Conservation (phyloP, 2,113 vertebrate genomes). For the Clarias gariepinus region DNA sequence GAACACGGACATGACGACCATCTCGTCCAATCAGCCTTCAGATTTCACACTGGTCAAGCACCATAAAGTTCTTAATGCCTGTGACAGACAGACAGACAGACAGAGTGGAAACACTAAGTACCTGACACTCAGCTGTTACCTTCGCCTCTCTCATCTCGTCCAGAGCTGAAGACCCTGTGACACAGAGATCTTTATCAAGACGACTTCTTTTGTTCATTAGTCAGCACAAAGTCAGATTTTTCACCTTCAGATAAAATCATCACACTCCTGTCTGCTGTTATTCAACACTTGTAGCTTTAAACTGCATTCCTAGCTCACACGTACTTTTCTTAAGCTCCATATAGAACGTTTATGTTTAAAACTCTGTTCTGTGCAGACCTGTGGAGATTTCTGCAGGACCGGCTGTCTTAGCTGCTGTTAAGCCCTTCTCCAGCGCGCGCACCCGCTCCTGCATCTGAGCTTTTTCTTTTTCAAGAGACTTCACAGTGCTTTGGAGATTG, state of each 20-base stretch:
- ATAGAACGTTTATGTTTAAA: background rate
- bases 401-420: constrained; percentile 66
- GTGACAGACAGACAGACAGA: too few species aligned
- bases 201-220: background rate
- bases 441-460: constrained; percentile 82
- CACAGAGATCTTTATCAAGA: background rate
- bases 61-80: too few species aligned
- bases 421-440: constrained; percentile 82
- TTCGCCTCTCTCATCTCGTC: constrained; percentile 79
- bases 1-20: too few species aligned
- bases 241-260: background rate
- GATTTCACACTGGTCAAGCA: background rate
- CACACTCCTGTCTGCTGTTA: background rate
- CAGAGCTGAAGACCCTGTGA: constrained; percentile 76
- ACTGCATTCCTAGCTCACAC: too few species aligned
- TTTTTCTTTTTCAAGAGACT: constrained; percentile 86
- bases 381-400: constrained; percentile 28
- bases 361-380: constrained; percentile 45
- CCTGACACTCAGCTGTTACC: constrained; percentile 84
- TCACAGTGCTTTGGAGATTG: constrained; percentile 79
- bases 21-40: too few species aligned
- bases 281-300: background rate
- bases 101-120: constrained; percentile 53
- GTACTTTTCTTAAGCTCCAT: background rate
- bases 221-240: background rate